Percentiles rank a stretch among this genome's conserved stretches.
Conservation (phyloP, 2,888 invertebrate genomes). For the Lithophane ornitopus region DNA sequence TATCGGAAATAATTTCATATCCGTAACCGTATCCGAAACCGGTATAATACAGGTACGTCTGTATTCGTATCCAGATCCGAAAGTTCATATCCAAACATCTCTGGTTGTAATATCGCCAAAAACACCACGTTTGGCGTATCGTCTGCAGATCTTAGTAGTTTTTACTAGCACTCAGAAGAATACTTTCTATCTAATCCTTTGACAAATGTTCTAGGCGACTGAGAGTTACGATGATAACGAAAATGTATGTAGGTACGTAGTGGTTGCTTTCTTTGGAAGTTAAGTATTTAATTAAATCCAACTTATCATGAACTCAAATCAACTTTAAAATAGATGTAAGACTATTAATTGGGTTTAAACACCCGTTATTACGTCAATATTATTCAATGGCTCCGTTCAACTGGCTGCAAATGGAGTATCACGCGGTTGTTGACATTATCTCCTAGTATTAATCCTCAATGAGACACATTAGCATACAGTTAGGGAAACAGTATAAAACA, state of each 20-base stretch:
- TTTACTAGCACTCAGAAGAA: background rate
- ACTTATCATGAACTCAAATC: slow-evolving; percentile 5
- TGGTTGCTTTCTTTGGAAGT: too few species aligned
- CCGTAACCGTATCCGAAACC: too few species aligned
- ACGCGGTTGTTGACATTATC: slow-evolving; percentile 55
- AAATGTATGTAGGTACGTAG: too few species aligned
- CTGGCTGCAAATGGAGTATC: slow-evolving; percentile 53
- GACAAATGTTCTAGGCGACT: too few species aligned
- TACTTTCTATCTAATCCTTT: background rate
- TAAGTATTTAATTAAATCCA: background rate
- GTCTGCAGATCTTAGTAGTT: too few species aligned
- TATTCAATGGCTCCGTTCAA: slow-evolving; percentile 46
- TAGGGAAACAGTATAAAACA: background rate
- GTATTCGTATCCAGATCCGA: too few species aligned
- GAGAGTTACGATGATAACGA: too few species aligned
- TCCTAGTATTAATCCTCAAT: slow-evolving; percentile 46
- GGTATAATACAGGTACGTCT: too few species aligned
- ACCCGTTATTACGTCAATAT: slow-evolving; percentile 53
- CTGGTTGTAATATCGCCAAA: background rate
- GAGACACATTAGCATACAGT: slow-evolving; percentile 48
- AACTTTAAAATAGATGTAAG: too few species aligned
- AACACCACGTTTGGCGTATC: too few species aligned
- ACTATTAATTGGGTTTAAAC: slow-evolving; percentile 44
- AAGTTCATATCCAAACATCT: too few species aligned
- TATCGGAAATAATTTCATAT: too few species aligned